phyloP scores from a whole-genome alignment of 2,888 invertebrate genomes.

The Drosophila bunnanda region DNA sequence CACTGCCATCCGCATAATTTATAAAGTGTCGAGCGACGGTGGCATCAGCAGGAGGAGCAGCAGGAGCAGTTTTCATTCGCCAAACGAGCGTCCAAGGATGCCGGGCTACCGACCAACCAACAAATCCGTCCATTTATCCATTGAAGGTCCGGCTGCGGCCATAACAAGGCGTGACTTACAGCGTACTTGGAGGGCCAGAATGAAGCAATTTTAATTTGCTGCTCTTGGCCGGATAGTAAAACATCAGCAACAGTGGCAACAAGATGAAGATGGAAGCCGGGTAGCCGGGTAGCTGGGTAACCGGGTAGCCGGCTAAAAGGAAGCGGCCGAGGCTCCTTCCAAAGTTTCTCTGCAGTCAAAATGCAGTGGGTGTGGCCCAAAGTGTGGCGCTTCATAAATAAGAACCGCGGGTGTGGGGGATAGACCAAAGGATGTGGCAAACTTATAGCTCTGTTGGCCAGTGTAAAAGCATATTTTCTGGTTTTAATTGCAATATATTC shows the following conservation, averaged over 20 bases:
- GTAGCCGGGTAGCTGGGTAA: no score
- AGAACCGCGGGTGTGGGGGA: constrained; percentile 18
- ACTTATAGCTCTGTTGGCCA: constrained; percentile 58
- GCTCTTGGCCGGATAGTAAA: constrained; percentile 64
- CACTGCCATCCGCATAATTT: constrained; percentile 60
- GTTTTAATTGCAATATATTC: constrained; percentile 80
- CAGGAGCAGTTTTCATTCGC: constrained; percentile 10
- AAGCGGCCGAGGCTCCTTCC: constrained; percentile 4
- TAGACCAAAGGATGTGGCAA: constrained; percentile 20
- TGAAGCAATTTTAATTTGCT: constrained; percentile 77
- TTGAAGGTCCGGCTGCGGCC: constrained; percentile 48
- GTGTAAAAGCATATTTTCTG: constrained; percentile 77
- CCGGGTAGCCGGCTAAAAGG: not conserved
- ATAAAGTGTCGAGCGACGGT: constrained; percentile 73
- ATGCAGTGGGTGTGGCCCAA: constrained; percentile 67
- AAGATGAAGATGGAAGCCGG: constrained; percentile 27
- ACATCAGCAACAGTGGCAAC: constrained; percentile 66
- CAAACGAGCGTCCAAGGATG: constrained; percentile 18
- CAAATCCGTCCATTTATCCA: constrained; percentile 53
- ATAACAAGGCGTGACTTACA: constrained; percentile 66
- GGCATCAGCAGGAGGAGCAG: not conserved
- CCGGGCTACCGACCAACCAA: constrained; percentile 27
- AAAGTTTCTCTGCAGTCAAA: constrained; percentile 58
- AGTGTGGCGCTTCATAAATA: constrained; percentile 78
- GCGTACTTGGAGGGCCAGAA: constrained; percentile 53